A percentile compares a stretch with the other conserved stretches of the same genome.
phyloP scores from a whole-genome alignment of 2,888 invertebrate species.

The Hydropsyche betteni region DNA sequence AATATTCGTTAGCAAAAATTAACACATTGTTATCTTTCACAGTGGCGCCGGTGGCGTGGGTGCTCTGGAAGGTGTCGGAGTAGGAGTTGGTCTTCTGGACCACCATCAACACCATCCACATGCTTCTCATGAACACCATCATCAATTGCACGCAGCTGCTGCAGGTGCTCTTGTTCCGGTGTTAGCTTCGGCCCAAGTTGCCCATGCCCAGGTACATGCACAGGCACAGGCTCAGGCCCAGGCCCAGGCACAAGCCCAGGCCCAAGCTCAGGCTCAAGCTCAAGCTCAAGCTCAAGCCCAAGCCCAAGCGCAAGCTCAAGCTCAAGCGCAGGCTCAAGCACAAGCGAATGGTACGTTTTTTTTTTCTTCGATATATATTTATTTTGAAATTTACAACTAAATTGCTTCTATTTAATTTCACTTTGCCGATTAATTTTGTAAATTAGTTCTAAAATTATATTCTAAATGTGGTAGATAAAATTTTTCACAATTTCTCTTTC shows the following conservation, averaged over 20 bases:
- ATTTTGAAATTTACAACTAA: neutral
- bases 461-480: too few species aligned
- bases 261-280: slow-evolving; percentile 48
- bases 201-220: slow-evolving; percentile 55
- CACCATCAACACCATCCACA: slow-evolving; percentile 49
- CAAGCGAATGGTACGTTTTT: slow-evolving; percentile 17
- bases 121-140: slow-evolving; percentile 53
- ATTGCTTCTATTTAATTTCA: too few species aligned
- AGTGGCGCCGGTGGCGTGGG: slow-evolving; percentile 62
- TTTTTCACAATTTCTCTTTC: too few species aligned
- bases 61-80: slow-evolving; percentile 60
- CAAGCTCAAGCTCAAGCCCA: slow-evolving; percentile 57
- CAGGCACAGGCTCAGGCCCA: slow-evolving; percentile 52
- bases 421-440: too few species aligned
- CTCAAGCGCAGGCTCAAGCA: slow-evolving; percentile 49
- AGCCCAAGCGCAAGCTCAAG: slow-evolving; percentile 61
- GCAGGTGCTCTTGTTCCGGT: slow-evolving; percentile 56
- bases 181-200: slow-evolving; percentile 64
- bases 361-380: neutral
- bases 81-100: slow-evolving; percentile 61
- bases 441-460: too few species aligned
- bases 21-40: slow-evolving; percentile 2
- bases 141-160: slow-evolving; percentile 58
- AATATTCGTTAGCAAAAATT: neutral
- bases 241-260: slow-evolving; percentile 52